Evolutionary conservation across 2,113 vertebrate species (phyloP), one percentile per base, ranked within the genome.

Genomic region (Probosciger aterrimus): DNA sequence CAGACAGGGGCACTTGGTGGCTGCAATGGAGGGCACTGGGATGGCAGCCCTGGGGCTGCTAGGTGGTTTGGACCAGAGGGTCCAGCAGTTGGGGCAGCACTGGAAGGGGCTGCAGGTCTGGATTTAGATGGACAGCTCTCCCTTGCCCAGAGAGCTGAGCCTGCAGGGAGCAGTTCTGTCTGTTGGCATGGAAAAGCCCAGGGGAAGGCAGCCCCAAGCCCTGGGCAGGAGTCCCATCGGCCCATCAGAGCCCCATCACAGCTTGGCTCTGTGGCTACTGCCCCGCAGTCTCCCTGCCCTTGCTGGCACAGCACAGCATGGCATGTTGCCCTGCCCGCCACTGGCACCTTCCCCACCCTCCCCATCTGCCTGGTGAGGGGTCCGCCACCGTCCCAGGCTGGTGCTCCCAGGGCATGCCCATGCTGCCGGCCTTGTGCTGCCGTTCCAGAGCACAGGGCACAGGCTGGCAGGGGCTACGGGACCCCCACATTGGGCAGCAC

Each of bases 211-310:
- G 28, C 14, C 46, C 75, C 0, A 1, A 55, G 33, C 30, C 16
- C 53, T 35, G 53, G 20, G 28, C 0, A 1, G 28, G 39, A 53
- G 9, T 52, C 25, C 39, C 49, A 27, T 33, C 2, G 2, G 31
- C 23, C 27, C 50, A 24, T 23, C 1, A 1, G 31, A 44, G 37
- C 39, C 44, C 49, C 27, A 17, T 8, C 0, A 0, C 1, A 1
- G 35, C 17, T 46, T 1, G 7, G 35, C 20, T 91, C 27, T 77
- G 53, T 47, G 67, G 46, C 46, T 53, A 4, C 59, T 27, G 7
- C 18, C 27, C 22, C 1, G 2, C 30, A 49, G 47, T 43, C 69
- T 39, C 55, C 57, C 50, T 46, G 28, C n/a, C 46, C 44, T 44
- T 35, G 35, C 28, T 1, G 1, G 49, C 24, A 31, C 2, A 6